Conservation (phyloP, 2,113 vertebrate genomes). For the Trochalopteron elliotii region DNA sequence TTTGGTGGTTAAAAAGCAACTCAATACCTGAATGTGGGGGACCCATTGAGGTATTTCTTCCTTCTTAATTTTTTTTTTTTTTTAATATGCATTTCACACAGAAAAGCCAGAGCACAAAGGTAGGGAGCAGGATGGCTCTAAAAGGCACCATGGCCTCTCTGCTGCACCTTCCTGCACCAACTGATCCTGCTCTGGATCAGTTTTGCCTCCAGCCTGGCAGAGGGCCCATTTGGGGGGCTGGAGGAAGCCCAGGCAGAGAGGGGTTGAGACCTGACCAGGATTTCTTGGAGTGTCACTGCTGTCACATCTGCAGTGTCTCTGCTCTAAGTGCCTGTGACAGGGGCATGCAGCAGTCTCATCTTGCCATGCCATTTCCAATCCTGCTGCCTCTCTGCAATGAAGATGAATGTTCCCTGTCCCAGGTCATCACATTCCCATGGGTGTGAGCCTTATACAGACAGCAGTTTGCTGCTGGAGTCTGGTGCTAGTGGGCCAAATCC, state of each 20-base stretch:
- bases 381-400: background rate
- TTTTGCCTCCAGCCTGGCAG: background rate
- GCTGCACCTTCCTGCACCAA: background rate
- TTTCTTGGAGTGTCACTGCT: background rate
- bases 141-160: background rate
- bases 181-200: background rate
- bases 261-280: background rate
- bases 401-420: constrained; percentile 48
- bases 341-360: background rate
- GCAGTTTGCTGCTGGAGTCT: background rate
- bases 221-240: background rate
- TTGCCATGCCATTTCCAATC: constrained; percentile 18
- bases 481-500: background rate
- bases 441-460: background rate
- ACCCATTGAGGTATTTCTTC: background rate
- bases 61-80: background rate
- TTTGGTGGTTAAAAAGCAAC: background rate
- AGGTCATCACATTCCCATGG: background rate
- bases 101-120: background rate
- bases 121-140: background rate
- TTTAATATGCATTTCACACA: background rate
- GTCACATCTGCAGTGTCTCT: background rate
- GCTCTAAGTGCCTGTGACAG: constrained; percentile 28
- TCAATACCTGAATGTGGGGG: background rate
- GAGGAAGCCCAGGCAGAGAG: background rate